Conservation (phyloP, 2,113 vertebrate species). For the Oryzias curvinotus region DNA sequence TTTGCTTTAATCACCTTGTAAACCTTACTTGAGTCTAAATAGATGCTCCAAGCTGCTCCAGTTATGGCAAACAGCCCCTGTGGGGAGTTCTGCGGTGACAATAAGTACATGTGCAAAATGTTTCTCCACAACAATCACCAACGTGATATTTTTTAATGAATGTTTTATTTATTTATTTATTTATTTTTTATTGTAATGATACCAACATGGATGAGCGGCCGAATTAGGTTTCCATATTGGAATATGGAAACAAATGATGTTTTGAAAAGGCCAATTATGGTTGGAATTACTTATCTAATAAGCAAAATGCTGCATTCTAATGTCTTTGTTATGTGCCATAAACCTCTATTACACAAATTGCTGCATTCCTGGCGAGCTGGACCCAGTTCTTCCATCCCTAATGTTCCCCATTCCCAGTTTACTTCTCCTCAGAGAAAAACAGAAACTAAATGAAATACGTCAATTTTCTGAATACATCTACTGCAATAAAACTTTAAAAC, state of each 20-base stretch:
- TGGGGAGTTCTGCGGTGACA: slow-evolving; percentile 40
- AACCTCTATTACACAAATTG: slow-evolving; percentile 16
- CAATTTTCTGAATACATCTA: too few relatives aligned
- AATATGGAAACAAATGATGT: neutral
- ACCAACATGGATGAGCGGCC: slow-evolving; percentile 3
- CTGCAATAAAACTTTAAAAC: too few relatives aligned
- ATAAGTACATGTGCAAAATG: slow-evolving; percentile 12
- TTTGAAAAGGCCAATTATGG: slow-evolving; percentile 38
- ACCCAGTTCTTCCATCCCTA: slow-evolving; percentile 67
- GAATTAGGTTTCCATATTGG: neutral
- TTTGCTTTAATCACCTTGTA: slow-evolving; percentile 75
- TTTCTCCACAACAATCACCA: slow-evolving; percentile 18
- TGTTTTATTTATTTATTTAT: too few relatives aligned
- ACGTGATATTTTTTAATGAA: slow-evolving; percentile 13
- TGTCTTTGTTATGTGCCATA: slow-evolving; percentile 34
- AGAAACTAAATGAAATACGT: slow-evolving; percentile 25
- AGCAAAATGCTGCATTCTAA: slow-evolving; percentile 23
- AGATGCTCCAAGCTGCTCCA: slow-evolving; percentile 48
- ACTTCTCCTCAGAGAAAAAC: slow-evolving; percentile 58
- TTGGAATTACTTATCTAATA: slow-evolving; percentile 51
- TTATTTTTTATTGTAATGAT: slow-evolving; percentile 20
- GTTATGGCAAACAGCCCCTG: slow-evolving; percentile 46
- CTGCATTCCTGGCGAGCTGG: slow-evolving; percentile 53
- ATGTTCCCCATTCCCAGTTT: slow-evolving; percentile 55
- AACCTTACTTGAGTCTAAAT: slow-evolving; percentile 63